Percentiles rank a stretch among this genome's conserved stretches.
Evolutionary conservation across 2,888 invertebrate genomes (phyloP).

Genomic region (Gandaritis pyraliata): DNA sequence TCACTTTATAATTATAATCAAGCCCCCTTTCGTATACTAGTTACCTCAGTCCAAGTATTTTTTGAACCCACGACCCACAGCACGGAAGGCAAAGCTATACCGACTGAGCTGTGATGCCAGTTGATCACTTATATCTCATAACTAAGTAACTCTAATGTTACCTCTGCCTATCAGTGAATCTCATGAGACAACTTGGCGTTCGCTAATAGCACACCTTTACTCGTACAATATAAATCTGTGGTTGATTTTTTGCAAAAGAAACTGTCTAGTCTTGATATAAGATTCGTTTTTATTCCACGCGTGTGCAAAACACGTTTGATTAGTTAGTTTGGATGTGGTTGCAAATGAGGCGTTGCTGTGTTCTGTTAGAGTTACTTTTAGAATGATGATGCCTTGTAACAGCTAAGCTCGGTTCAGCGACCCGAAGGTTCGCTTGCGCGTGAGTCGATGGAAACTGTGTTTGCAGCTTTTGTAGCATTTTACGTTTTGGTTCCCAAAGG

Average conservation of each 20-base stretch:
- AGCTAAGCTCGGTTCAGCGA: slow-evolving; percentile 65
- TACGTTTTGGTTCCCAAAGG: neutral
- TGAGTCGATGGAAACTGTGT: neutral
- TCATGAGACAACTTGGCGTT: slow-evolving; percentile 62
- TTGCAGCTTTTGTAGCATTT: neutral
- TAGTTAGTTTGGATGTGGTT: slow-evolving; percentile 52
- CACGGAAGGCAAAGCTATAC: no score
- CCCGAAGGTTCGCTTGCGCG: slow-evolving; percentile 65
- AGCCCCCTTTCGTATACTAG: no score
- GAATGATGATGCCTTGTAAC: slow-evolving; percentile 49
- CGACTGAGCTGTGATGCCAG: neutral
- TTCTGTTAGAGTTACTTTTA: slow-evolving; percentile 45
- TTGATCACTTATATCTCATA: neutral
- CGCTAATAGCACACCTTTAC: slow-evolving; percentile 65
- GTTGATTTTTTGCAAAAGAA: slow-evolving; percentile 40
- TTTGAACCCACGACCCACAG: no score
- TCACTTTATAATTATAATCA: no score
- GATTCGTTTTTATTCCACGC: slow-evolving; percentile 39
- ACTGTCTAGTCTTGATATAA: slow-evolving; percentile 39
- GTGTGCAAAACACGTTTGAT: slow-evolving; percentile 66
- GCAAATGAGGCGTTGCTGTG: neutral
- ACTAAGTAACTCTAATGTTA: slow-evolving; percentile 23
- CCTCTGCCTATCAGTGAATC: slow-evolving; percentile 61
- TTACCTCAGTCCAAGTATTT: neutral
- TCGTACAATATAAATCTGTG: no score